These are phyloP conservation scores for Tarsius wallacei DNA, from an alignment of 2,797 vertebrate genomes.

Conservation along the genomic window DNA sequence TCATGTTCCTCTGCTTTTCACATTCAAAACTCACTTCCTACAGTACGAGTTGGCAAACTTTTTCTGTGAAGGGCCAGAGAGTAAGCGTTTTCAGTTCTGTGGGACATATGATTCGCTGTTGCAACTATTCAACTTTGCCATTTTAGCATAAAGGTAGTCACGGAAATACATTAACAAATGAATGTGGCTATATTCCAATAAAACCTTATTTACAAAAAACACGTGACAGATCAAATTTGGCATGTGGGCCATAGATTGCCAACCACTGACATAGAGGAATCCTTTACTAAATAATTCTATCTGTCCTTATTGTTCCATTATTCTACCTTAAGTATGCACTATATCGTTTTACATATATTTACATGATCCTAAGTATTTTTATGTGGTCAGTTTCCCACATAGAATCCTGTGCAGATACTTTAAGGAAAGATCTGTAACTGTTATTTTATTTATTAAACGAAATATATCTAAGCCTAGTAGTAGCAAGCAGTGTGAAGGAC, in stretches of 20 bases:
- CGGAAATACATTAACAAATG: background rate
- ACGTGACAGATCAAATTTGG: background rate
- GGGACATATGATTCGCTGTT: background rate
- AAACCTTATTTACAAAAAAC: background rate
- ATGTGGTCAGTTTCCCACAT: background rate
- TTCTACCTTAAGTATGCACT: background rate
- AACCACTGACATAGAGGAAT: background rate
- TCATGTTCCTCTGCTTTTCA: background rate
- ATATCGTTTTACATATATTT: slow-evolving; percentile 8
- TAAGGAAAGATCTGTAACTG: background rate
- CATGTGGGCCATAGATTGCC: background rate
- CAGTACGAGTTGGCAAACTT: background rate
- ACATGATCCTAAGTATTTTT: slow-evolving; percentile 3
- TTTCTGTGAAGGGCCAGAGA: background rate
- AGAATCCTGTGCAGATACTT: background rate
- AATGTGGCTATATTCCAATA: background rate
- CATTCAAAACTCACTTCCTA: slow-evolving; percentile 28
- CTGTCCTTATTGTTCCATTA: background rate
- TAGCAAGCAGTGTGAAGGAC: background rate
- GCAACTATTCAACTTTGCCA: background rate
- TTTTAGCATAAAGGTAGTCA: background rate
- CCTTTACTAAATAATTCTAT: background rate
- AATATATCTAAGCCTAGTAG: background rate
- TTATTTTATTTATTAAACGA: slow-evolving; percentile 47
- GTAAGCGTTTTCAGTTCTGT: slow-evolving; percentile 32